Conservation (phyloP, 2,888 invertebrate species). For the Sturmia bella region DNA sequence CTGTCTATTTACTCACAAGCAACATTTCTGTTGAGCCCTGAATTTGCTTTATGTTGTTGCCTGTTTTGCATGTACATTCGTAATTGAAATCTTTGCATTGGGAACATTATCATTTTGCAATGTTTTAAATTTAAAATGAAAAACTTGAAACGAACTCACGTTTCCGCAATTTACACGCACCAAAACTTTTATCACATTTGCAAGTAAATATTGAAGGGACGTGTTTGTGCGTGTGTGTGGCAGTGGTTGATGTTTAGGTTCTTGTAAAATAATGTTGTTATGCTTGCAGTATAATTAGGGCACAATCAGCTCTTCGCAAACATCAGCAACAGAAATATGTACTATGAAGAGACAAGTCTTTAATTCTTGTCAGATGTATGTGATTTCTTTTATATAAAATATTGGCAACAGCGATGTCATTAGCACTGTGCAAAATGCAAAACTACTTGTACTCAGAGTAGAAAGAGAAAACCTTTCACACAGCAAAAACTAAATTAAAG, state of each 20-base stretch:
- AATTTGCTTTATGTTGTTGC: neutral
- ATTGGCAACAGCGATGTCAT: neutral
- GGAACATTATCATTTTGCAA: constrained; percentile 12
- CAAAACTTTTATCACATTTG: constrained; percentile 57
- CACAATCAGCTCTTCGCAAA: constrained; percentile 6
- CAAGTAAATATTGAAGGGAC: constrained; percentile 53
- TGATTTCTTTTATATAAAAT: neutral
- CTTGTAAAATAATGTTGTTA: neutral
- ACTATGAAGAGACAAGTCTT: constrained; percentile 4
- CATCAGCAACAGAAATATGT: neutral
- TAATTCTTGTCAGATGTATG: constrained; percentile 8
- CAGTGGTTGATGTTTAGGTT: constrained; percentile 6
- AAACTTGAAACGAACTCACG: constrained; percentile 50
- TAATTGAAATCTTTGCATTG: neutral
- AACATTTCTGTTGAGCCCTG: too few relatives aligned
- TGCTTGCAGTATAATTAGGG: neutral
- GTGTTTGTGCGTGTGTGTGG: too few relatives aligned
- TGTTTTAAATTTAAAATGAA: constrained; percentile 24
- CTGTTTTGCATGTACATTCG: neutral
- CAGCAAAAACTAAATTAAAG: too few relatives aligned
- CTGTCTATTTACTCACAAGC: too few relatives aligned
- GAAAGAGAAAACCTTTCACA: neutral
- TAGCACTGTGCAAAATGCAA: neutral
- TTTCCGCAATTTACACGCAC: constrained; percentile 64
- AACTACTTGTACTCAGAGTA: too few relatives aligned